phyloP scores from a whole-genome alignment of 2,113 vertebrate species.

The Seriola aureovittata region DNA sequence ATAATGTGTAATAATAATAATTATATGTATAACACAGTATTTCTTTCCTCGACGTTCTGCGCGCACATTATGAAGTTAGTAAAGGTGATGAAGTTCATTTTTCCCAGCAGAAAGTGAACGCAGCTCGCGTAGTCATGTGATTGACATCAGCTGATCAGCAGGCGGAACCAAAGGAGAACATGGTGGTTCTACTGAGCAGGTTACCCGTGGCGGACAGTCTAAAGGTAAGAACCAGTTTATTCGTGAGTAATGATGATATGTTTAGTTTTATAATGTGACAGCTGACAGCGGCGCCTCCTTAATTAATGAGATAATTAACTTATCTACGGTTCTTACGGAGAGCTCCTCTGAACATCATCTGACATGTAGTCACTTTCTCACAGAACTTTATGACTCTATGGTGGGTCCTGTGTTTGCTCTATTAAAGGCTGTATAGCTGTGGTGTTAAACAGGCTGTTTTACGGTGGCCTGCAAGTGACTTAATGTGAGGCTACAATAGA shows the following conservation, averaged over 20 bases:
- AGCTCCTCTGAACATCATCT: neutral
- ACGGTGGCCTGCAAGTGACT: neutral
- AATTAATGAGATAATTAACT: neutral
- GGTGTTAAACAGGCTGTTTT: neutral
- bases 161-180: slow-evolving; percentile 47
- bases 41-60: neutral
- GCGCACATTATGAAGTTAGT: fast-evolving
- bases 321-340: neutral
- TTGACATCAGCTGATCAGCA: slow-evolving; percentile 58
- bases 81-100: neutral
- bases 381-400: no score
- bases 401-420: no score
- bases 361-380: neutral
- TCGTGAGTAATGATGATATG: fast-evolving
- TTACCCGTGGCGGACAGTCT: slow-evolving; percentile 67
- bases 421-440: neutral
- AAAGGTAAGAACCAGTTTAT: slow-evolving; percentile 69
- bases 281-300: neutral
- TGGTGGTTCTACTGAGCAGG: slow-evolving; percentile 72
- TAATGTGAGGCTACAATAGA: neutral
- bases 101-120: neutral
- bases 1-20: no score
- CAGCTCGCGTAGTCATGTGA: slow-evolving; percentile 47
- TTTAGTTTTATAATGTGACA: neutral
- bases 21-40: no score